Conservation (phyloP, 1,140 invertebrate species). For the Philotrypesis tridentata region DNA sequence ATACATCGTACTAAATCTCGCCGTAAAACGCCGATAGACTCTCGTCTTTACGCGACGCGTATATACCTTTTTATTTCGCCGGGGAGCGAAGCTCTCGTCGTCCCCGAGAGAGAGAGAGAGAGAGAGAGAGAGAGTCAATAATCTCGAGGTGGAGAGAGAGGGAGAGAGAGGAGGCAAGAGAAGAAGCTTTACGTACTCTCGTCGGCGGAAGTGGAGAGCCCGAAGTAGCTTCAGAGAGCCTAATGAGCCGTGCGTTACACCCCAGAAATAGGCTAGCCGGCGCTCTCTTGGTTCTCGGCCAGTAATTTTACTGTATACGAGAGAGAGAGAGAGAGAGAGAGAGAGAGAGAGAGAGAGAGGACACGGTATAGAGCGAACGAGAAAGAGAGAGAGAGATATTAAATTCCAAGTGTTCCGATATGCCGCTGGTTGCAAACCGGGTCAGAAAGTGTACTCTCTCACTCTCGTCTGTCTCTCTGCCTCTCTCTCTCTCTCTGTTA, state of each 20-base stretch:
- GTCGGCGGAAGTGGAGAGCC: not conserved
- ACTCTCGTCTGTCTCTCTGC: too few species aligned
- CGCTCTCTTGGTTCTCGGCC: slow-evolving; percentile 9
- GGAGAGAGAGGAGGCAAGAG: too few species aligned
- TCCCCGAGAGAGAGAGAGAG: too few species aligned
- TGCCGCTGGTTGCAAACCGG: not conserved
- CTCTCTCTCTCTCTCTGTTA: not conserved
- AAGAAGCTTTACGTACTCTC: slow-evolving; percentile 5
- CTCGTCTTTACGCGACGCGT: not conserved
- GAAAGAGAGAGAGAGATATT: not conserved
- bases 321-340: too few species aligned
- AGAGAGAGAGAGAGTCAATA: too few species aligned
- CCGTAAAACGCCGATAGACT: not conserved
- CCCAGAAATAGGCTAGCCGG: slow-evolving; percentile 16
- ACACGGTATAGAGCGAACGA: too few species aligned
- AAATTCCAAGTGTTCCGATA: not conserved
- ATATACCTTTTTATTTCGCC: not conserved
- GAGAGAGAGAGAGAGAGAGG: too few species aligned
- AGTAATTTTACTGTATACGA: slow-evolving; percentile 2
- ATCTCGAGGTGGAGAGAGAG: not conserved
- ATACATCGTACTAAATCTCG: not conserved
- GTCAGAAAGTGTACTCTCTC: too few species aligned
- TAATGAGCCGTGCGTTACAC: slow-evolving; percentile 17
- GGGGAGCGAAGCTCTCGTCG: too few species aligned
- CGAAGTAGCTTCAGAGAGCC: slow-evolving; percentile 3